Conservation (phyloP, 2,888 invertebrate genomes). For the Ectemnius cavifrons region DNA sequence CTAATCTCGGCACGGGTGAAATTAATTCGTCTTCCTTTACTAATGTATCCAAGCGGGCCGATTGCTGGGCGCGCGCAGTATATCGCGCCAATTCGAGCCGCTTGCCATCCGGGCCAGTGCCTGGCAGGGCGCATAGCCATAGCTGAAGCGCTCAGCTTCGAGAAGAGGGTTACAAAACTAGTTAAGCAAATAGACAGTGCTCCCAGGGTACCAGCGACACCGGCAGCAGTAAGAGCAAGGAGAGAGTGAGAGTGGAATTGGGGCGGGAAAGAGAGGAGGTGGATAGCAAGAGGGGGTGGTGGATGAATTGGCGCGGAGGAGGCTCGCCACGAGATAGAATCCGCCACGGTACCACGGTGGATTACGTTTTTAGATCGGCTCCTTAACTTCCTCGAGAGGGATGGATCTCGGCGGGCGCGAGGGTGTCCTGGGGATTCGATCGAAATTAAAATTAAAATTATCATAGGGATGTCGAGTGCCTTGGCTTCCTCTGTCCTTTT, state of each 20-base stretch:
- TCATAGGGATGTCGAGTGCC: conserved; percentile 56
- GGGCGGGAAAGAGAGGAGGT: conserved; percentile 2
- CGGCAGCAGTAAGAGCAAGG: conserved; percentile 12
- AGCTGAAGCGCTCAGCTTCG: conserved; percentile 31
- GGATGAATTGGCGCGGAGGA: conserved; percentile 37
- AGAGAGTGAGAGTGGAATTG: conserved; percentile 19
- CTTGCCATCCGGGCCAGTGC: neutral
- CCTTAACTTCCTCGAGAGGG: conserved; percentile 60
- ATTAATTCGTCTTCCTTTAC: conserved; percentile 70
- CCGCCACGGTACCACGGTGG: conserved; percentile 32
- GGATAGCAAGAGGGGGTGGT: conserved; percentile 12
- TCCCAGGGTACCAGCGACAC: conserved; percentile 23
- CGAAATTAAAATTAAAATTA: conserved; percentile 73
- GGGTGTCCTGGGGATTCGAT: conserved; percentile 61
- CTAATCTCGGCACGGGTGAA: conserved; percentile 62
- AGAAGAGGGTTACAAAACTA: conserved; percentile 68
- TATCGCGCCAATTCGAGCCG: conserved; percentile 43
- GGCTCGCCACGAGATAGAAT: conserved; percentile 10
- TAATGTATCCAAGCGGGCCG: conserved; percentile 64
- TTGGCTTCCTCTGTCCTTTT: conserved; percentile 27
- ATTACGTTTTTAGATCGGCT: conserved; percentile 67
- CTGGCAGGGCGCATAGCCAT: too few species aligned
- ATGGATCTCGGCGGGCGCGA: conserved; percentile 28
- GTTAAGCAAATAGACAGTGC: conserved; percentile 74
- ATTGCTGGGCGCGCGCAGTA: conserved; percentile 45